Percentiles rank a stretch among this genome's conserved stretches.
Evolutionary conservation across 53 echinoderm and acorn worm species (phyloP).

Genomic region (Mesocentrotus franciscanus): DNA sequence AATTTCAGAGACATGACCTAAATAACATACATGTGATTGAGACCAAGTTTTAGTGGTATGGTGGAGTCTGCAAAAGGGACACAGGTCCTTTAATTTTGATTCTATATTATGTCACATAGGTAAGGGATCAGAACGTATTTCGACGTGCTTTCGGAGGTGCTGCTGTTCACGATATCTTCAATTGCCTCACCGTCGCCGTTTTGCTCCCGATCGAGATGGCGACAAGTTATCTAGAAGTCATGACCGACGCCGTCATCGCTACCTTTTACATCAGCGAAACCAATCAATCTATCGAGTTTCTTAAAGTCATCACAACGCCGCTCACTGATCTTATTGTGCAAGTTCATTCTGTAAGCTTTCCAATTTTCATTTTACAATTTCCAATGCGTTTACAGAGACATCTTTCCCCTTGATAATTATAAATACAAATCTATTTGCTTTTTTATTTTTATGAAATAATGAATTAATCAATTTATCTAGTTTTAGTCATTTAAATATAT

Average conservation of each 20-base stretch:
- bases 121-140: slow-evolving; percentile 62
- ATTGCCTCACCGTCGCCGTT: slow-evolving; percentile 69
- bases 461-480: too few relatives aligned
- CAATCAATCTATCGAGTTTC: slow-evolving; percentile 77
- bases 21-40: too few relatives aligned
- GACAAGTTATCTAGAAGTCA: slow-evolving; percentile 69
- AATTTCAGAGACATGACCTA: too few relatives aligned
- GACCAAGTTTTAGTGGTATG: too few relatives aligned
- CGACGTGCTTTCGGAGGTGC: slow-evolving; percentile 71
- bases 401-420: too few relatives aligned
- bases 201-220: slow-evolving; percentile 69
- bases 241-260: slow-evolving; percentile 67
- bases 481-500: too few relatives aligned
- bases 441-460: too few relatives aligned
- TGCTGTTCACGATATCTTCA: slow-evolving; percentile 74
- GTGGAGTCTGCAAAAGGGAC: too few relatives aligned
- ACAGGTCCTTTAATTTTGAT: too few relatives aligned
- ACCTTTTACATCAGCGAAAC: slow-evolving; percentile 72
- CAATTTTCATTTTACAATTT: not conserved
- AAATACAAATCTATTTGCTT: too few relatives aligned
- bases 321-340: slow-evolving; percentile 82
- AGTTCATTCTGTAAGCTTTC: slow-evolving; percentile 68
- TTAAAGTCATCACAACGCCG: slow-evolving; percentile 88
- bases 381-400: too few relatives aligned
- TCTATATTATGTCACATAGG: slow-evolving; percentile 5